Percentiles rank a stretch among this genome's conserved stretches.
phyloP scores from a whole-genome alignment of 2,797 vertebrate genomes.

The Acridotheres tristis region DNA sequence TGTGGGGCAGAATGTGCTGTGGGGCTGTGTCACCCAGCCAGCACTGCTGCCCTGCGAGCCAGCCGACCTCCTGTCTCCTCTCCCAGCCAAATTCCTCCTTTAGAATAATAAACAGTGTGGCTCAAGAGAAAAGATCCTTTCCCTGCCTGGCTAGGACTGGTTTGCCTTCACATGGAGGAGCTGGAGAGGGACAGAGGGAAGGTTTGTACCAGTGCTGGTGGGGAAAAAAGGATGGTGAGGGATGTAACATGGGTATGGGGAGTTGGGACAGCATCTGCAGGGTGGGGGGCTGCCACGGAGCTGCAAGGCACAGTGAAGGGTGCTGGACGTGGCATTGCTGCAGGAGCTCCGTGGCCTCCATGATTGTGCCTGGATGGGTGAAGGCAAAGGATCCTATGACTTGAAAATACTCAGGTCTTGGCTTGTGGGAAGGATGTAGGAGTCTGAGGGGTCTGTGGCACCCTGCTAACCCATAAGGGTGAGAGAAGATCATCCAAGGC shows the following conservation, averaged over 20 bases:
- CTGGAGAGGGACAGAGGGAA: not conserved
- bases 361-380: not conserved
- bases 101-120: constrained; percentile 79
- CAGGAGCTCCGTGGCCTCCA: not conserved
- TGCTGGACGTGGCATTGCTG: accelerated
- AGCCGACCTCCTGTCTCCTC: constrained; percentile 67
- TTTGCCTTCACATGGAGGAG: not conserved
- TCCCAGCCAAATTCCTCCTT: constrained; percentile 75
- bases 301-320: not conserved
- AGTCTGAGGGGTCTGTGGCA: not conserved
- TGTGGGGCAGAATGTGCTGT: not conserved
- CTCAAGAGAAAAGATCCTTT: constrained; percentile 51
- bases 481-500: not conserved
- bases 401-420: not conserved
- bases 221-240: not conserved
- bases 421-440: not conserved
- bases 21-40: constrained; percentile 12
- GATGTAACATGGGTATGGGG: accelerated
- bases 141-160: constrained; percentile 37
- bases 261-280: not conserved
- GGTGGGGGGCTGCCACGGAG: accelerated
- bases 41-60: not conserved
- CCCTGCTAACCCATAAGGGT: not conserved
- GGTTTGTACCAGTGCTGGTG: accelerated
- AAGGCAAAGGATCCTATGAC: not conserved